Percentiles rank a stretch among this genome's conserved stretches.
Evolutionary conservation across 2,888 invertebrate genomes (phyloP).

Genomic region (Geotrupes spiniger): DNA sequence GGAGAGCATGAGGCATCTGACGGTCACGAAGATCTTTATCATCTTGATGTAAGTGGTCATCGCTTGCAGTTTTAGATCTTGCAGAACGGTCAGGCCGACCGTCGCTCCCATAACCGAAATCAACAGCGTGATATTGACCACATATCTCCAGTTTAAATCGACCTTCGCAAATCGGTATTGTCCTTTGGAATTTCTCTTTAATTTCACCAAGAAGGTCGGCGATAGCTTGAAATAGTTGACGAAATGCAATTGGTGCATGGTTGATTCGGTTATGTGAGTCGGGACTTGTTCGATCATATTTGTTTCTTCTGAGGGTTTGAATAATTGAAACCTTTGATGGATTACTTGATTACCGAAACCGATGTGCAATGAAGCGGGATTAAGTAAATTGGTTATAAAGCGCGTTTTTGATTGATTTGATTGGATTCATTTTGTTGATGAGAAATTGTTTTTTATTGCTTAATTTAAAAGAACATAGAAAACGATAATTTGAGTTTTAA

Average conservation of each 20-base stretch:
- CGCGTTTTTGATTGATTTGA: too few relatives aligned
- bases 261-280: too few relatives aligned
- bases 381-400: too few relatives aligned
- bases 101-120: background rate
- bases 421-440: too few relatives aligned
- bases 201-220: conserved; percentile 10
- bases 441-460: too few relatives aligned
- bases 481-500: too few relatives aligned
- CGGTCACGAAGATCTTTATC: conserved; percentile 8
- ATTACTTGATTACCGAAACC: too few relatives aligned
- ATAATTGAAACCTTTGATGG: too few relatives aligned
- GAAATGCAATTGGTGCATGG: background rate
- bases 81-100: conserved; percentile 1
- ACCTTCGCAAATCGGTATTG: background rate
- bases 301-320: too few relatives aligned
- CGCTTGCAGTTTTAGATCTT: background rate
- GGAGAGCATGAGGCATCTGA: conserved; percentile 11
- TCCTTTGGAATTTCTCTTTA: background rate
- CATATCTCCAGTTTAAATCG: conserved; percentile 23
- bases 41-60: conserved; percentile 12
- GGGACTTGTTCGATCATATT: too few relatives aligned
- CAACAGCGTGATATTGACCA: conserved; percentile 10
- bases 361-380: too few relatives aligned
- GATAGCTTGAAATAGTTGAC: conserved; percentile 11
- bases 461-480: too few relatives aligned